Evolutionary conservation across 2,113 vertebrate species (phyloP), one percentile per base, ranked within the genome.

Genomic region (Anolis sagrei): DNA sequence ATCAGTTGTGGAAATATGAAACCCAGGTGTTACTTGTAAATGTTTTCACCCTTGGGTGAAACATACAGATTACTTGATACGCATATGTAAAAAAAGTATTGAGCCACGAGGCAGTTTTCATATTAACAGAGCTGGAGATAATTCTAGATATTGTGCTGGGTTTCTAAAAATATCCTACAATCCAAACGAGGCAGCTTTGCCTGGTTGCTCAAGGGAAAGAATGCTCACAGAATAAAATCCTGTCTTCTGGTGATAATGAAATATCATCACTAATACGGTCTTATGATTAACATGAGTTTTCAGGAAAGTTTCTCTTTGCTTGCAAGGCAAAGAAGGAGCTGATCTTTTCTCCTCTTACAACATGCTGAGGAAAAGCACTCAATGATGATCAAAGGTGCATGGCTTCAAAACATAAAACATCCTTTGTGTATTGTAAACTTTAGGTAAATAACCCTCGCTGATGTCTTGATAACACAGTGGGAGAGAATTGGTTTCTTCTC

Each of bases 341-440:
- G 39, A 84, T 84, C 73, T 62, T 74, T 76, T 66, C 19, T 14
- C 16, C 29, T 76, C 39, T 62, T 76, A 27, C 61, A 76, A 75
- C 64, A 19, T 23, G 5, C 9, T 83, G 82, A 23, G 61, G 32
- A 29, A 66, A 62, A 62, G 25, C 7, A 14, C 86, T 48, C 48
- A 7, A 61, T 18, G 49, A n/a, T 82, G 34, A 76, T 39, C 69
- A 87, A 87, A 85, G 23, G 2, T 32, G 16, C 78, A 81, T 81
- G 25, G 83, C 85, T n/a, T 66, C 8, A 10, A 90, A 86, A 70
- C 75, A 61, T 54, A 83, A 13, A 11, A 76, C 10, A 76, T 70
- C 36, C 1, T 86, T 92, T 66, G 51, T 72, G 49, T 44, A 83
- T 51, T 85, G 49, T 69, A 83, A 48, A n/a, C 5, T 68, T 1